phyloP scores from a whole-genome alignment of 37 sponge, comb jelly and placozoan genomes.

The Spongilla lacustris region DNA sequence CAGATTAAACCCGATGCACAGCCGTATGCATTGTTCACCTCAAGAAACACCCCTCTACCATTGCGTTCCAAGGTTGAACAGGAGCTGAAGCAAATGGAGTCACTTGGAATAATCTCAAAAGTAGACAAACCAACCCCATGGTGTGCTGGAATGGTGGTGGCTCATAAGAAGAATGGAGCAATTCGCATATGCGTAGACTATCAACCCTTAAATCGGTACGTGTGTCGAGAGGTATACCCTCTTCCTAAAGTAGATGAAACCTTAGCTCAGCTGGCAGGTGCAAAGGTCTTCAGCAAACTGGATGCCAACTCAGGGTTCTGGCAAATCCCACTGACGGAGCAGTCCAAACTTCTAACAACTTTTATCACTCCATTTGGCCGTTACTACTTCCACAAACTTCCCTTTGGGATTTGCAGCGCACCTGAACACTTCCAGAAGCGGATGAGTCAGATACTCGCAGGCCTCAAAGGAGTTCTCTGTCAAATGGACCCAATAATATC shows the following conservation, averaged over 20 bases:
- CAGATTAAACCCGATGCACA: conserved; percentile 22
- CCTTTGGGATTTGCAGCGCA: conserved; percentile 31
- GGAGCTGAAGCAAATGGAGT: conserved; percentile 31
- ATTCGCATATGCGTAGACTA: conserved; percentile 45
- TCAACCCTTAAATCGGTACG: conserved; percentile 7
- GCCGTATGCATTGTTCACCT: conserved; percentile 29
- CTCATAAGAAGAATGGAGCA: conserved; percentile 20
- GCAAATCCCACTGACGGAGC: conserved; percentile 1
- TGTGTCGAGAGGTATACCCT: conserved; percentile 13
- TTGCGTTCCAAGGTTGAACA: conserved; percentile 23
- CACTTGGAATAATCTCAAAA: conserved; percentile 12
- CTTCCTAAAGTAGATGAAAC: conserved; percentile 16
- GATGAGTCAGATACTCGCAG: conserved; percentile 19
- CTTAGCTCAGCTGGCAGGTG: conserved; percentile 17
- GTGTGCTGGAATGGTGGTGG: conserved; percentile 47
- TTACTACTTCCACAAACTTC: conserved; percentile 6
- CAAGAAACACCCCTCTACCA: conserved; percentile 29
- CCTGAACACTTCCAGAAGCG: conserved; percentile 29
- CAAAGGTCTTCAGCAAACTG: conserved; percentile 27
- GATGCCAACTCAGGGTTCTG: conserved; percentile 14
- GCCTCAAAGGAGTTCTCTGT: conserved; percentile 46
- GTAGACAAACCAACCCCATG: conserved; percentile 40
- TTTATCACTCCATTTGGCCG: conserved; percentile 12
- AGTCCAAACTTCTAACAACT: conserved; percentile 10
- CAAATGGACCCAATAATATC: conserved; percentile 36